Evolutionary conservation across 2,888 invertebrate species (phyloP), one percentile per base, ranked within the genome.

Genomic region (Pollenia amentaria): DNA sequence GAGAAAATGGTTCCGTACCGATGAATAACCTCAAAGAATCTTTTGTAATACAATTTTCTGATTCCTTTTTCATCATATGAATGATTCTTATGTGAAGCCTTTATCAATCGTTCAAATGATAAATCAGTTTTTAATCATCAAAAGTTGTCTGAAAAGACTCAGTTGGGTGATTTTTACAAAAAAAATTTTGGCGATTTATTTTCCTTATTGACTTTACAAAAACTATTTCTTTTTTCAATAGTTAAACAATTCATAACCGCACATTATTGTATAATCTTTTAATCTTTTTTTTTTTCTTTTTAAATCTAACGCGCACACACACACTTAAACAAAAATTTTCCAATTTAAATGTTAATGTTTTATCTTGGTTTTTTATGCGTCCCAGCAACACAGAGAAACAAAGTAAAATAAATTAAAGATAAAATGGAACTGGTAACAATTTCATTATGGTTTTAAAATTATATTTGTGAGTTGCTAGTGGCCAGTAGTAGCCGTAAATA

Each of bases 321-420:
- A 29, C 29, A 29, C 0, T 29, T 29, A 6, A 29, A 29, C 29
- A 29, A 29, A 29, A 3, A 76, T 53, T 76, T 57, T 57, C 38
- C 67, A 77, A 77, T 77, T 29, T 65, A 77, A 55, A 77, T 77
- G 77, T 67, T 42, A 76, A 65, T 65, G 3, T 65, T 62, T 65
- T 76, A 55, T 40, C 14, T 62, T 18, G 18, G 9, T 40, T 48
- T 62, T 18, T 64, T 75, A 62, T 64, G 62, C 75, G 4, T n/a
- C 0, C 62, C 29, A 76, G 12, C 18, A 44, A 11, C n/a, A 21
- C 3, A n/a, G 38, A 53, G 29, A 42, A 40, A n/a, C 11, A 42
- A 64, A 67, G 14, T n/a, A 46, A n/a, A 40, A 53, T 40, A 38
- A 1, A 55, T 69, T 51, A 29, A 73, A 73, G 57, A 11, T 29